Evolutionary conservation across 2,797 vertebrate genomes (phyloP).

Genomic region (Xiphorhynchus erythropygius): DNA sequence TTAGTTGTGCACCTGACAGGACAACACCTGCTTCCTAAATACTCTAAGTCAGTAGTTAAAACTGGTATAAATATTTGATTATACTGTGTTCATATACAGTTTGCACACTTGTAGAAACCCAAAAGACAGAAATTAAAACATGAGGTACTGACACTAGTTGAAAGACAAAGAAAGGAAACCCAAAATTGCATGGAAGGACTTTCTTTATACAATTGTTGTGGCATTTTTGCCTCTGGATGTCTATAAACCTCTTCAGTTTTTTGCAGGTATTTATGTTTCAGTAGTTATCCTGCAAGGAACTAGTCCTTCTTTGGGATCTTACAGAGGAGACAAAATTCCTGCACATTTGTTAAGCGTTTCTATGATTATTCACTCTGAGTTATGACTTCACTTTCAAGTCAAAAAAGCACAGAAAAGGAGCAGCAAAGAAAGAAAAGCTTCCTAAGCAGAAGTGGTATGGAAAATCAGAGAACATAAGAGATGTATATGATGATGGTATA

Average conservation of each 20-base stretch:
- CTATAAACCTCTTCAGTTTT: not conserved
- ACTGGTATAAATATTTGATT: not conserved
- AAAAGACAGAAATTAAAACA: not conserved
- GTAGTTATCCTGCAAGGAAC: conserved; percentile 19
- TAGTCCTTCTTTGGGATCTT: not conserved
- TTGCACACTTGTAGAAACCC: not conserved
- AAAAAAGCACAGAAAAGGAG: not conserved
- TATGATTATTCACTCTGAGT: not conserved
- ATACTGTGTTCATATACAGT: not conserved
- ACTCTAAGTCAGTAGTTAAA: not conserved
- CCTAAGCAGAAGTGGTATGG: not conserved
- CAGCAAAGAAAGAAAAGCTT: not conserved
- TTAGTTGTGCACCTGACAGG: not conserved
- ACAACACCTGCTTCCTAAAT: not conserved
- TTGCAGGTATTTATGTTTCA: conserved; percentile 10
- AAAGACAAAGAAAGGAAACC: not conserved
- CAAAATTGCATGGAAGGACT: not conserved
- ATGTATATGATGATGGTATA: not conserved
- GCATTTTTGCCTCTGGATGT: not conserved
- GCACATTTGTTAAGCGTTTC: not conserved
- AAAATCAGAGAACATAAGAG: not conserved
- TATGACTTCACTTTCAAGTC: not conserved
- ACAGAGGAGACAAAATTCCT: not conserved
- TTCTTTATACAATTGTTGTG: not conserved
- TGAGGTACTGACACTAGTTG: not conserved